phyloP scores from a whole-genome alignment of 2,888 invertebrate genomes.

The Macropis europaea region DNA sequence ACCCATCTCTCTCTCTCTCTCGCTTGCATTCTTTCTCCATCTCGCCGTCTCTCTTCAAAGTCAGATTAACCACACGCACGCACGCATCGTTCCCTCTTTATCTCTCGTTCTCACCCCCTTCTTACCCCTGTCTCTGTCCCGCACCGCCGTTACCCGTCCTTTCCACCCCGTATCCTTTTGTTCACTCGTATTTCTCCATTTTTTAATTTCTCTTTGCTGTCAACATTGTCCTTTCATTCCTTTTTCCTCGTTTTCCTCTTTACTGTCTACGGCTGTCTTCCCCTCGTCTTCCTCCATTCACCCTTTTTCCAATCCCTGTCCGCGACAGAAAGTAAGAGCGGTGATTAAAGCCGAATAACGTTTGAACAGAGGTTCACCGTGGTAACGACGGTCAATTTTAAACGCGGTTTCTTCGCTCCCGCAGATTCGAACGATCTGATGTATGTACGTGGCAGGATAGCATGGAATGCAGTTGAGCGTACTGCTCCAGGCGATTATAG shows the following conservation, averaged over 20 bases:
- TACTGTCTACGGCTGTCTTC: neutral
- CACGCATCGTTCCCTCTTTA: too few relatives aligned
- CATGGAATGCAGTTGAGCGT: too few relatives aligned
- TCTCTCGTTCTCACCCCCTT: too few relatives aligned
- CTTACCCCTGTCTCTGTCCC: too few relatives aligned
- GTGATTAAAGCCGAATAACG: conserved; percentile 8
- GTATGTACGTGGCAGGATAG: too few relatives aligned
- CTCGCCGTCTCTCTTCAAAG: neutral
- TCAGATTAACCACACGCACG: too few relatives aligned
- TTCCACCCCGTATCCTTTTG: conserved; percentile 1
- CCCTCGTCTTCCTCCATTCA: neutral
- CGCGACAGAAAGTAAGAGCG: conserved; percentile 13
- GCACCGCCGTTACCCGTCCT: too few relatives aligned
- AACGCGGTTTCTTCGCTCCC: neutral
- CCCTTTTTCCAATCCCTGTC: conserved; percentile 1
- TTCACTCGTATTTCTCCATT: neutral
- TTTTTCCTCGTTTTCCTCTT: neutral
- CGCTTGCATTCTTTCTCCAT: neutral
- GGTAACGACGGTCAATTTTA: neutral
- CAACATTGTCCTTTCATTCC: neutral
- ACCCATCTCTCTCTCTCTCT: conserved; percentile 20
- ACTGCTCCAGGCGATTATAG: too few relatives aligned
- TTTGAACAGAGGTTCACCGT: neutral
- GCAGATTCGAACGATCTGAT: neutral
- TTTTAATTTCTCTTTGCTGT: conserved; percentile 6